Base-by-base conservation (phyloP, 2,888 invertebrate species). In the Chymomyza procnemis region DNA sequence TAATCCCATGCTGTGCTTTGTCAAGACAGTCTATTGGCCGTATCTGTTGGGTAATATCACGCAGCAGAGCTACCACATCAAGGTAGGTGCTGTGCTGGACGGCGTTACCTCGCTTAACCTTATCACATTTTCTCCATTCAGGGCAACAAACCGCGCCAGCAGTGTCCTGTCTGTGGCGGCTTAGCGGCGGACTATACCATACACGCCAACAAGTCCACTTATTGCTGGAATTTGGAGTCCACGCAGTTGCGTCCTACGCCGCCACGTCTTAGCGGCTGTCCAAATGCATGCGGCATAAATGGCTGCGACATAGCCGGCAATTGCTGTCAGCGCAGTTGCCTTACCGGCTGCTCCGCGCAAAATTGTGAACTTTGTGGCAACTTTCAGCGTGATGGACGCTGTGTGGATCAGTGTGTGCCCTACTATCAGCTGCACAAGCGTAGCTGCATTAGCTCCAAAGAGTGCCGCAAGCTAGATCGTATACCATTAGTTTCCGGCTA, bases 11-110 rank as follows among this genome's bases (percentile, higher is more conserved):
- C 92, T 98, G 2, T 98, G 98, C 90, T 96, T 94, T 89, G 94
- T 95, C 56, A 93, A 96, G 88, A 97, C 97, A 12, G 94, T 99
- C 77, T 96, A 98, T 91, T 99, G 99, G 99, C 92, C 94, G 63
- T 90, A 92, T 63, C 95, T 99, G 66, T 93, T 95, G 18, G 91
- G 91, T 16, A 93, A 93, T 74, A 68, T 67, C 1, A 76, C 80
- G 0, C 46, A 63, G 14, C 88, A 90, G 64, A 80, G 83, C 26
- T 89, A 76, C 59, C 74, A 76, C 0, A 19, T 88, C 0, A 89
- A 84, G 77, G 90, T 90, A 60, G 3, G 26, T 26, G 0, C 26
- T 26, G 26, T 8, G 6, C 1, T 26, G 8, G 26, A 26, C 6
- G 8, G 26, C 4, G 8, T n/a, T n/a, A n/a, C n/a, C n/a, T n/a